phyloP scores from a whole-genome alignment of 2,113 vertebrate species.

The Riparia riparia region DNA sequence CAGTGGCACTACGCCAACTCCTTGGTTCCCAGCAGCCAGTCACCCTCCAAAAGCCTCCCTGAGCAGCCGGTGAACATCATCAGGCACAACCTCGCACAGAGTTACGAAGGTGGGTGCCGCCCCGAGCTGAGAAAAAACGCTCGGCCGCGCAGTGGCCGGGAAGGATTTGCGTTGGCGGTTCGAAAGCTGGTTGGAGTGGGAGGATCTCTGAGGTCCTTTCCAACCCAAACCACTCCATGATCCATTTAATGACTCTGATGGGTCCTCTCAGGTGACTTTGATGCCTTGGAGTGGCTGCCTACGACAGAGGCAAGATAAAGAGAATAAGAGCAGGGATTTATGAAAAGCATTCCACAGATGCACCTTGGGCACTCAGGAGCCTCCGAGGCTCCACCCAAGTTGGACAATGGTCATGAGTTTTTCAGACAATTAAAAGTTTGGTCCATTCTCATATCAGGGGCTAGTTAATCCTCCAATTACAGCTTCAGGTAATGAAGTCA shows the following conservation, averaged over 20 bases:
- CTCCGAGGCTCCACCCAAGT: background rate
- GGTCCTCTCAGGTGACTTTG: background rate
- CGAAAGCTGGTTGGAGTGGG: background rate
- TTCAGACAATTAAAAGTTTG: background rate
- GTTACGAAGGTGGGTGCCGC: slow-evolving; percentile 82
- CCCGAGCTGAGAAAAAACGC: background rate
- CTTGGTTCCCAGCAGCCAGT: slow-evolving; percentile 71
- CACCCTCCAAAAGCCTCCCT: slow-evolving; percentile 68
- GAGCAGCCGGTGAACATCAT: slow-evolving; percentile 70
- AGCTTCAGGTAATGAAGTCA: background rate
- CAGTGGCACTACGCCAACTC: slow-evolving; percentile 83
- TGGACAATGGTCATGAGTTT: background rate
- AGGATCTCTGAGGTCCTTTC: background rate
- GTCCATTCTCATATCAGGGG: background rate
- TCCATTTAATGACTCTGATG: background rate
- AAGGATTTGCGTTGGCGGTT: background rate
- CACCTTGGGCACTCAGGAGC: background rate
- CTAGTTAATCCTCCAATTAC: background rate
- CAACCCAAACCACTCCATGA: background rate
- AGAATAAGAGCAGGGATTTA: background rate
- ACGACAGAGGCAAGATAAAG: background rate
- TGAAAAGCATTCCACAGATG: background rate
- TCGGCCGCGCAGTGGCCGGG: background rate
- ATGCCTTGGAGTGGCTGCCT: background rate
- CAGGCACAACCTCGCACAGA: slow-evolving; percentile 73